A percentile compares a stretch with the other conserved stretches of the same genome.
These are phyloP conservation scores for Thyatira batis DNA, from an alignment of 2,888 invertebrate species.

Conservation along the genomic window DNA sequence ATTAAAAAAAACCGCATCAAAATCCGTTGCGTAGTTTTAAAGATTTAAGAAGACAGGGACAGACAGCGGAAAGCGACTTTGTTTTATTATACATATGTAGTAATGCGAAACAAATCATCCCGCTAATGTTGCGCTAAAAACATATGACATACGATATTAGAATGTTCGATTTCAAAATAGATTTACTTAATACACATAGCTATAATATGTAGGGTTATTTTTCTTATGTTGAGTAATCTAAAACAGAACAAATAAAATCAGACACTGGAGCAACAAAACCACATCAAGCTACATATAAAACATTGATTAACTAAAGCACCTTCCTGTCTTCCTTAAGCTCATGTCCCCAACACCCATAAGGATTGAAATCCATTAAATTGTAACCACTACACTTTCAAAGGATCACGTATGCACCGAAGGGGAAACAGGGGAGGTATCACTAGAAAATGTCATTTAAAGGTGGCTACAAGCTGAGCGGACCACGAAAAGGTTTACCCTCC, in stretches of 20 bases:
- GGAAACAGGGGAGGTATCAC: constrained; percentile 19
- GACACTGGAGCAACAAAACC: not conserved
- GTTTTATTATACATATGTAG: no score
- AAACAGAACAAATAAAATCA: not conserved
- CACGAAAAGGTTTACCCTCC: constrained; percentile 14
- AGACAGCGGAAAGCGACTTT: no score
- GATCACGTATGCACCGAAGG: constrained; percentile 35
- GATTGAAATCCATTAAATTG: constrained; percentile 28
- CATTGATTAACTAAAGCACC: not conserved
- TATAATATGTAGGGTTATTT: no score
- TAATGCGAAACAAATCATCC: no score
- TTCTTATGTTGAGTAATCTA: no score
- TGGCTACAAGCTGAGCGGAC: constrained; percentile 12
- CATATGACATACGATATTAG: no score
- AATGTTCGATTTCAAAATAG: no score
- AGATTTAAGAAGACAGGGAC: no score
- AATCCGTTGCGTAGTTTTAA: no score
- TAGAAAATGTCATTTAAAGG: constrained; percentile 34
- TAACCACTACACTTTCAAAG: constrained; percentile 25
- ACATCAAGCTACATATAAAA: not conserved
- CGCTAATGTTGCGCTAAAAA: no score
- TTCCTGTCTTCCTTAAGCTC: not conserved
- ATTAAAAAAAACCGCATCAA: no score
- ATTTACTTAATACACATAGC: no score
- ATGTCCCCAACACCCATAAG: constrained; percentile 20